Base-by-base conservation (phyloP, 2,113 vertebrate genomes). In the Tangachromis dhanisi region DNA sequence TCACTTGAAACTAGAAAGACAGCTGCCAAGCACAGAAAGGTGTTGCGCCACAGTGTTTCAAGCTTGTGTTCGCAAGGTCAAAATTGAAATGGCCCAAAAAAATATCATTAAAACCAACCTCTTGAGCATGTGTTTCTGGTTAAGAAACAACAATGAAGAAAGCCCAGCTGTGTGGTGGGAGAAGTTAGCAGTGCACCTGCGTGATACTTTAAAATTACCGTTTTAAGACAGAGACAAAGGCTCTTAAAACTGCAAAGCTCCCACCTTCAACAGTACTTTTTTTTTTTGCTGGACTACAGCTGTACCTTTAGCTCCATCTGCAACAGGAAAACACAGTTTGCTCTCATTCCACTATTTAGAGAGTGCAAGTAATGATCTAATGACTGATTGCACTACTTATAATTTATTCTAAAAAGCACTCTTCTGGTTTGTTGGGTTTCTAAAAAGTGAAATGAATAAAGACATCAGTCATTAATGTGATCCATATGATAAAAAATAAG, bases 61-160 rank as follows among this genome's bases (percentile, higher is more conserved):
- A 94, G 94, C 92, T 78, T 42, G 54, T 93, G 89, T 92, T 90
- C 86, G 81, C 88, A 35, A 92, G 94, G 95, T 95, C 93, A 94
- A 80, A 93, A 96, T 89, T 90, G 91, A 95, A 95, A 93, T 61
- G 83, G 83, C 92, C 84, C 76, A 89, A 93, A 94, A 61, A 35
- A 3, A 63, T n/a, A 63, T 92, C 80, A 83, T 38, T 76, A 85
- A 86, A 90, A 84, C 86, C 89, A 92, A 86, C 90, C 87, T 90
- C 11, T 57, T 55, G 51, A 68, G 90, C 95, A 97, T 94, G 85
- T 96, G 96, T 96, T 93, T 89, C 87, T 93, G 86, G 66, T 95
- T 95, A 93, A n/a, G 57, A 79, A 84, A 92, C 29, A 66, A 81
- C 38, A 47, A 71, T 86, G 84, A 92, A 92, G 83, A 91, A 84